A percentile compares a stretch with the other conserved stretches of the same genome.
Conservation (phyloP, 2,797 vertebrate species). For the Pipistrellus kuhlii region DNA sequence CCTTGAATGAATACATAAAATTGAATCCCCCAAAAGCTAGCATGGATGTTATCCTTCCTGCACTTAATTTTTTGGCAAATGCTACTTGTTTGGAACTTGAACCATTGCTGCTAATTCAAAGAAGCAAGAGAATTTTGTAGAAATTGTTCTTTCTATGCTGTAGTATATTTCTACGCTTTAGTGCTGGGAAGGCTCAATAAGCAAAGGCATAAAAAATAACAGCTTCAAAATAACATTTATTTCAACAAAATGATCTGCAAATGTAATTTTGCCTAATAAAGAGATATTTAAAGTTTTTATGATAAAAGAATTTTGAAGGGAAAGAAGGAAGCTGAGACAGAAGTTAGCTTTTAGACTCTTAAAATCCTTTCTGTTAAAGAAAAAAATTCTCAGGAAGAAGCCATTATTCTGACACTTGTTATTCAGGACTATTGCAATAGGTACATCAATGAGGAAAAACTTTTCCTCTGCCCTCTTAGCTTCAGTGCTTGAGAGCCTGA, state of each 20-base stretch:
- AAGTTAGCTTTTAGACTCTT: neutral
- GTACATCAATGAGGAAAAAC: neutral
- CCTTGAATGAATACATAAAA: neutral
- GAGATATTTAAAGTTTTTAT: neutral
- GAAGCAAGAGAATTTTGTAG: neutral
- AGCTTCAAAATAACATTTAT: neutral
- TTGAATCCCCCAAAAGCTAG: neutral
- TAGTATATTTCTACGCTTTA: neutral
- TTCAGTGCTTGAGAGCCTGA: neutral
- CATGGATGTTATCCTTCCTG: neutral
- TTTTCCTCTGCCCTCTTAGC: neutral
- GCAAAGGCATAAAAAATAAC: slow-evolving; percentile 19
- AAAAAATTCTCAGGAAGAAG: neutral
- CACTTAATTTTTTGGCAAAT: slow-evolving; percentile 55
- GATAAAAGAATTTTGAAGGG: neutral
- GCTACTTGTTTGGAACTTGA: neutral
- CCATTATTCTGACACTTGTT: neutral
- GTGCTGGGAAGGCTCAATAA: neutral
- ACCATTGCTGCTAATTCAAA: neutral
- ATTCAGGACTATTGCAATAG: neutral
- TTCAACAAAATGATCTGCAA: slow-evolving; percentile 32
- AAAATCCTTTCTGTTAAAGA: neutral
- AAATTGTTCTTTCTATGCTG: slow-evolving; percentile 23
- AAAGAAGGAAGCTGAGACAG: neutral
- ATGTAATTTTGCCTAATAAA: neutral